Evolutionary conservation across 1,140 invertebrate species (phyloP), one percentile per base, ranked within the genome.

Genomic region (Elysia chlorotica): DNA sequence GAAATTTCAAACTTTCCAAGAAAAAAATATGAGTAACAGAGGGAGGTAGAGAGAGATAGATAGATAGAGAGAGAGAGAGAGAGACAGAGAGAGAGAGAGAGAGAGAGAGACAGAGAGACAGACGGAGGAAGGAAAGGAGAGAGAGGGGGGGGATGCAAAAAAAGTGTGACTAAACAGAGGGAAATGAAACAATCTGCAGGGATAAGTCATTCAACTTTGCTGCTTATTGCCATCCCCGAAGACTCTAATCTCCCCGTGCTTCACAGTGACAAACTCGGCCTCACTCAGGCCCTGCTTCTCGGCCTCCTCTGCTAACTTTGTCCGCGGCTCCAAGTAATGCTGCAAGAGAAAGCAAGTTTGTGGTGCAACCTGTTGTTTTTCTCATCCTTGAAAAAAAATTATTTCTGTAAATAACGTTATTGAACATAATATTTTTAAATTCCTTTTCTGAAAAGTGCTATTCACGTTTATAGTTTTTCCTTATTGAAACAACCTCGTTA

Each of bases 301-400:
- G 28, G 79, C 2, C 53, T 75, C 70, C 67, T 71, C 30, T 36
- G 30, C 53, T 4, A 81, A 48, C n/a, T 69, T 72, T 54, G 68
- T 33, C 56, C 61, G 74, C 14, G 79, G 79, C 53, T 77, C 78
- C 71, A 81, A 65, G 35, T 81, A 81, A 61, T 28, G 62, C 79
- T 81, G 73, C 59, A 71, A 67, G 28, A 48, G 48, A 61, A 75
- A 17, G 56, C 38, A 73, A 21, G 25, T 14, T 38, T 17, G 31
- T 63, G 35, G 23, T 14, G 17, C 28, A 63, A 14, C 25, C 4
- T 10, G 17, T 10, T 31, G 23, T 35, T 35, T 10, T 63, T 14
- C 14, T 10, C 17, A 14, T 3, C 35, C 10, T 10, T 14, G 6
- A 23, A 14, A 63, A 31, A 35, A 4, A 63, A 63, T 25, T 5